Conservation (phyloP, 2,888 invertebrate genomes). For the Cacoxenus indagator region DNA sequence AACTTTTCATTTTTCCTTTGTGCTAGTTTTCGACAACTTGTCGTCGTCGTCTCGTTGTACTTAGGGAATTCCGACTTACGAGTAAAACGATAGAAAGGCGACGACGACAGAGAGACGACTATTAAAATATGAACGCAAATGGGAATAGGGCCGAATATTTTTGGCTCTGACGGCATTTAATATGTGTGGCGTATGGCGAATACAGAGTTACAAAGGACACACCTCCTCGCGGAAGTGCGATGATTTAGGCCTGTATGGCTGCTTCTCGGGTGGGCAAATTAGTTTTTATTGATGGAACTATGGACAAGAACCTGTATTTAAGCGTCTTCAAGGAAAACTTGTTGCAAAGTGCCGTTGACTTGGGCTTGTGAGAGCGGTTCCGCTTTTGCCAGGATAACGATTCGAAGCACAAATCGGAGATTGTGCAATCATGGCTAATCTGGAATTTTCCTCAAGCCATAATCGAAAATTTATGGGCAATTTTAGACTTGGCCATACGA, state of each 20-base stretch:
- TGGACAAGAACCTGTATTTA: not conserved
- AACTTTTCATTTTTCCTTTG: no score
- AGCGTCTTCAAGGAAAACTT: not conserved
- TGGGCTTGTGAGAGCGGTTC: not conserved
- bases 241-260: constrained; percentile 7
- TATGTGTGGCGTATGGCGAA: constrained; percentile 4
- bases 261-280: not conserved
- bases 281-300: not conserved
- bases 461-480: not conserved
- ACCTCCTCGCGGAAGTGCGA: not conserved
- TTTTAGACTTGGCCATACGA: not conserved
- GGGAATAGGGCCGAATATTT: no score
- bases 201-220: not conserved
- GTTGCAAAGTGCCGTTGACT: not conserved
- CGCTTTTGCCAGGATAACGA: not conserved
- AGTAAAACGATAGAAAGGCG: no score
- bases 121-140: no score
- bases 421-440: not conserved
- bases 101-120: not conserved
- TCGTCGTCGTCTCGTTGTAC: no score
- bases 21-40: no score
- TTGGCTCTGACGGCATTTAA: not conserved
- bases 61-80: no score
- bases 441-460: not conserved
- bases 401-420: not conserved